Evolutionary conservation across 1,140 invertebrate species (phyloP).

Genomic region (Papilio helenus): DNA sequence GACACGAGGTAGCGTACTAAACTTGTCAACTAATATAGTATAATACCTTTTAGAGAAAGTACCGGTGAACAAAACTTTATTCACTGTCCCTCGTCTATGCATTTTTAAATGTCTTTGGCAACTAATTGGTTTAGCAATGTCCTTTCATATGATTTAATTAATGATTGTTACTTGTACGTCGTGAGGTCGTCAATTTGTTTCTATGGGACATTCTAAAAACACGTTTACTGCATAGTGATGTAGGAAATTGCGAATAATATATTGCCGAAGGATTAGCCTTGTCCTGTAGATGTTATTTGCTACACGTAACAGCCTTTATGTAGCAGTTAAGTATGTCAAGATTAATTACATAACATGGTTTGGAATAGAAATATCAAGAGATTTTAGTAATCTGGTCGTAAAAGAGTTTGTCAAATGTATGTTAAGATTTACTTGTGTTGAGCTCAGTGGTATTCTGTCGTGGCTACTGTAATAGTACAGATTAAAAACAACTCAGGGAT

Average conservation of each 20-base stretch:
- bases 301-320: conserved; percentile 28
- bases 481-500: not conserved
- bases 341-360: conserved; percentile 9
- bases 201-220: conserved; percentile 20
- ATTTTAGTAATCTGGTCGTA: not conserved
- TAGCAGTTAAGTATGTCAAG: conserved; percentile 35
- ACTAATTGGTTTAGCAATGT: conserved; percentile 1
- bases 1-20: no score
- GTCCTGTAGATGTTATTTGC: conserved; percentile 36
- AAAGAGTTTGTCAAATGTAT: not conserved
- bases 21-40: no score
- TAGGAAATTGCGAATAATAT: conserved; percentile 24
- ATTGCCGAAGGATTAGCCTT: conserved; percentile 27
- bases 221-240: conserved; percentile 29
- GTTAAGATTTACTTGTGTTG: not conserved
- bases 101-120: not conserved
- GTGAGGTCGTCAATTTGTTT: conserved; percentile 20
- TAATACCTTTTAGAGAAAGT: no score
- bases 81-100: no score
- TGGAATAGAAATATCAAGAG: not conserved
- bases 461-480: not conserved
- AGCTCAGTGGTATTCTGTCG: no score
- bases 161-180: not conserved
- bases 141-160: not conserved
- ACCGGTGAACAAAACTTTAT: no score